Percentiles rank a stretch among this genome's conserved stretches.
phyloP scores from a whole-genome alignment of 2,113 vertebrate genomes.

The Grammomys surdaster region DNA sequence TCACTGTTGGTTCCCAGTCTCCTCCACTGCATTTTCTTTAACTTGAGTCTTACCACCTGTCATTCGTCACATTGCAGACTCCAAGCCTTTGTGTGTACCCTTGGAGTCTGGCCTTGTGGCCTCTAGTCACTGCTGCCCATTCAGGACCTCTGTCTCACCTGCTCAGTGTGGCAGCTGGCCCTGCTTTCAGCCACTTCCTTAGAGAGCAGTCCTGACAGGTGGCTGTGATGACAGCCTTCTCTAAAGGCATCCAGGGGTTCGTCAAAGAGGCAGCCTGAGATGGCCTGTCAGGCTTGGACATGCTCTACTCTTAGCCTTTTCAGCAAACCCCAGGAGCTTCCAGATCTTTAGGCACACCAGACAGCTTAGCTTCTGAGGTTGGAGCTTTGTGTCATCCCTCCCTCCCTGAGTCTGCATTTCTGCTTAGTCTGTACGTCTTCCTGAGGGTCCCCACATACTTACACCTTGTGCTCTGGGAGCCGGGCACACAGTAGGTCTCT shows the following conservation, averaged over 20 bases:
- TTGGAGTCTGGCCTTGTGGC: background rate
- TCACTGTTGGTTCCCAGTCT: background rate
- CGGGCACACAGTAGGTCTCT: background rate
- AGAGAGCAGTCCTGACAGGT: background rate
- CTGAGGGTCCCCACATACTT: background rate
- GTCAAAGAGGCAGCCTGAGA: background rate
- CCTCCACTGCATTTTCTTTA: rapidly evolving
- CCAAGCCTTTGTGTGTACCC: background rate
- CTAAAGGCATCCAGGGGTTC: background rate
- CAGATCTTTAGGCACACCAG: background rate
- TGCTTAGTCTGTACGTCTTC: background rate
- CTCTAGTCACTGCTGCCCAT: background rate
- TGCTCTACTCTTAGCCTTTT: background rate
- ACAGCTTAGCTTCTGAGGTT: background rate
- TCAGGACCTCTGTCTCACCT: background rate
- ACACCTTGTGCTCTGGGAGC: background rate
- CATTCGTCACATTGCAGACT: background rate
- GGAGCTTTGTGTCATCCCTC: background rate
- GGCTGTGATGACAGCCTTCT: background rate
- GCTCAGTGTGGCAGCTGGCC: background rate
- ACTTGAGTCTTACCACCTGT: background rate
- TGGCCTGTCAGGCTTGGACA: rapidly evolving
- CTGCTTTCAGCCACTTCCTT: background rate
- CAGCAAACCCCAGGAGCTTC: background rate
- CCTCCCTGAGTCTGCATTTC: background rate